Percentiles rank a stretch among this genome's conserved stretches.
phyloP scores from a whole-genome alignment of 1,140 invertebrate genomes.

The Drosophila watanabei region DNA sequence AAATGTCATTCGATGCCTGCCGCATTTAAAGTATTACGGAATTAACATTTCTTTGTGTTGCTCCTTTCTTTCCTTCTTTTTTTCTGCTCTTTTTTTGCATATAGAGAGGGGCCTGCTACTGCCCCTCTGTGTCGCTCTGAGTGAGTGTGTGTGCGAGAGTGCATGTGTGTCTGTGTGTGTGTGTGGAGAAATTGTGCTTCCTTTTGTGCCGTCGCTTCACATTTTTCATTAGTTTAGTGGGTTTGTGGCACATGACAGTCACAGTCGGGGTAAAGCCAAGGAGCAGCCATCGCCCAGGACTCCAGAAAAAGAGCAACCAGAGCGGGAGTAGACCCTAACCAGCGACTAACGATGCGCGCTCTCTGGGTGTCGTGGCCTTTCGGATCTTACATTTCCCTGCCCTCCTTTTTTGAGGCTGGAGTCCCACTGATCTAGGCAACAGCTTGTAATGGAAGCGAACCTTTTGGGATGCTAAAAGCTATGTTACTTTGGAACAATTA shows the following conservation, averaged over 20 bases:
- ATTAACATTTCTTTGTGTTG: conserved; percentile 83
- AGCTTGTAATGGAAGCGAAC: neutral
- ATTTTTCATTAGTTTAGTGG: conserved; percentile 84
- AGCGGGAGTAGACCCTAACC: conserved; percentile 17
- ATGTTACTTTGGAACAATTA: neutral
- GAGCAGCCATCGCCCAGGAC: conserved; percentile 53
- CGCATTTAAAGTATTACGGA: conserved; percentile 84
- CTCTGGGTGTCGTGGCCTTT: conserved; percentile 17
- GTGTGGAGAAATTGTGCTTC: conserved; percentile 79
- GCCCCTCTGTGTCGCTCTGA: neutral
- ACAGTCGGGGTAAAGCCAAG: conserved; percentile 69
- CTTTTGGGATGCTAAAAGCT: conserved; percentile 9
- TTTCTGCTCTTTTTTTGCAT: conserved; percentile 18
- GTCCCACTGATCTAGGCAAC: conserved; percentile 17
- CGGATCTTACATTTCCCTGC: conserved; percentile 16
- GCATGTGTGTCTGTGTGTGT: conserved; percentile 50
- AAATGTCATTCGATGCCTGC: conserved; percentile 83
- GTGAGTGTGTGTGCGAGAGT: conserved; percentile 18
- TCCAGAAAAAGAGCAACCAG: conserved; percentile 32
- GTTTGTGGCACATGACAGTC: conserved; percentile 84
- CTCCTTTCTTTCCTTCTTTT: conserved; percentile 20
- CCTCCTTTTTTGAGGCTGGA: neutral
- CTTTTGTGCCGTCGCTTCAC: conserved; percentile 83
- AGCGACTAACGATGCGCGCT: conserved; percentile 51
- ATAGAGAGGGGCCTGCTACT: neutral